Conservation (phyloP, 2,113 vertebrate genomes). For the Brachyistius frenatus region DNA sequence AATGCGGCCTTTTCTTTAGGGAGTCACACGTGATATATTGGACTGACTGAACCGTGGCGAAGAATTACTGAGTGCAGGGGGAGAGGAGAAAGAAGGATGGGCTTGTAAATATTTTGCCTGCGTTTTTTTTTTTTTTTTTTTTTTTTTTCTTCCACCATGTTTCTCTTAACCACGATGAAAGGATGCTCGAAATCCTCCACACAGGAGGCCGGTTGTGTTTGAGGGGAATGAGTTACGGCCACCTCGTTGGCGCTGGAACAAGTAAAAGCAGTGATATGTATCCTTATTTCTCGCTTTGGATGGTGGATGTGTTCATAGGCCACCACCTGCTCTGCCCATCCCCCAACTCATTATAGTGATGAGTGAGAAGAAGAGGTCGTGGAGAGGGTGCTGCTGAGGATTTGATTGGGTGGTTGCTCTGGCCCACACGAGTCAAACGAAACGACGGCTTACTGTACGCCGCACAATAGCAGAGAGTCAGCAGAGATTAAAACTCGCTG, state of each 20-base stretch:
- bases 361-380: slow-evolving; percentile 78
- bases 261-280: slow-evolving; percentile 40
- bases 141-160: slow-evolving; percentile 21
- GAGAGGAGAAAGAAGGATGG: slow-evolving; percentile 29
- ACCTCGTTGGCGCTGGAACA: slow-evolving; percentile 25
- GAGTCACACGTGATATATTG: slow-evolving; percentile 51
- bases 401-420: slow-evolving; percentile 68
- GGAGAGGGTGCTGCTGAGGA: slow-evolving; percentile 70
- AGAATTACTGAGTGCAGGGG: slow-evolving; percentile 23
- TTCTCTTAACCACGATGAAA: slow-evolving; percentile 32
- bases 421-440: slow-evolving; percentile 69
- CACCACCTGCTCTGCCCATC: slow-evolving; percentile 79
- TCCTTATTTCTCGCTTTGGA: slow-evolving; percentile 66
- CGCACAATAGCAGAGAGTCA: slow-evolving; percentile 52
- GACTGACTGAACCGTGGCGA: slow-evolving; percentile 31
- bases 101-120: slow-evolving; percentile 34
- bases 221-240: slow-evolving; percentile 16
- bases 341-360: slow-evolving; percentile 78
- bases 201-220: slow-evolving; percentile 17
- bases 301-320: slow-evolving; percentile 67
- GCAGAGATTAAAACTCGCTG: slow-evolving; percentile 13
- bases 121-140: background rate
- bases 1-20: slow-evolving; percentile 19
- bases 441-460: slow-evolving; percentile 48
- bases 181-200: slow-evolving; percentile 1